phyloP scores from a whole-genome alignment of 2,888 invertebrate genomes.

The Xestoiulus laeticollis region DNA sequence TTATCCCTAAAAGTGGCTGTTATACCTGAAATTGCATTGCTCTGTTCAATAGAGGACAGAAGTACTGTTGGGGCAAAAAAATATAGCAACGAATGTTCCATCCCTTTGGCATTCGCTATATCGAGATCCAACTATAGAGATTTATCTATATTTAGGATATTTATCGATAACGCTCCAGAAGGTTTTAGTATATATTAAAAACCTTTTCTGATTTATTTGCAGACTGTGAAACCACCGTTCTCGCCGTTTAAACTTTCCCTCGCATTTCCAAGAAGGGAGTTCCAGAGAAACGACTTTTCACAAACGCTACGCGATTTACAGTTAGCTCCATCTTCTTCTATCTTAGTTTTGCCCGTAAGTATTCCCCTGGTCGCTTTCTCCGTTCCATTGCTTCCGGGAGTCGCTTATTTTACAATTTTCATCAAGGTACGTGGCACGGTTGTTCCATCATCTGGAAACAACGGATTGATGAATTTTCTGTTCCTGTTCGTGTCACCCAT shows the following conservation, averaged over 20 bases:
- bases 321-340: slow-evolving; percentile 78
- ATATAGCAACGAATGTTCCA: too few relatives aligned
- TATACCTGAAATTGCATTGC: too few relatives aligned
- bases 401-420: neutral
- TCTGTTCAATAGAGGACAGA: too few relatives aligned
- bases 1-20: too few relatives aligned
- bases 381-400: neutral
- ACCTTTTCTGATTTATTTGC: too few relatives aligned
- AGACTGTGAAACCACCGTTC: slow-evolving; percentile 55
- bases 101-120: too few relatives aligned
- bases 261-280: slow-evolving; percentile 78
- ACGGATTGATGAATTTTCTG: slow-evolving; percentile 70
- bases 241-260: slow-evolving; percentile 75
- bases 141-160: too few relatives aligned
- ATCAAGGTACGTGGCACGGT: neutral
- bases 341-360: slow-evolving; percentile 74
- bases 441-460: slow-evolving; percentile 58
- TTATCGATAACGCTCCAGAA: too few relatives aligned
- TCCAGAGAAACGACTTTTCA: slow-evolving; percentile 69
- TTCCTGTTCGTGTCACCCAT: slow-evolving; percentile 72
- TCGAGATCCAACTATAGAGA: too few relatives aligned
- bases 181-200: too few relatives aligned
- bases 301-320: slow-evolving; percentile 73
- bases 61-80: too few relatives aligned
- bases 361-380: neutral